Evolutionary conservation across 2,113 vertebrate genomes (phyloP), one percentile per base, ranked within the genome.

Genomic region (Salminus brasiliensis): DNA sequence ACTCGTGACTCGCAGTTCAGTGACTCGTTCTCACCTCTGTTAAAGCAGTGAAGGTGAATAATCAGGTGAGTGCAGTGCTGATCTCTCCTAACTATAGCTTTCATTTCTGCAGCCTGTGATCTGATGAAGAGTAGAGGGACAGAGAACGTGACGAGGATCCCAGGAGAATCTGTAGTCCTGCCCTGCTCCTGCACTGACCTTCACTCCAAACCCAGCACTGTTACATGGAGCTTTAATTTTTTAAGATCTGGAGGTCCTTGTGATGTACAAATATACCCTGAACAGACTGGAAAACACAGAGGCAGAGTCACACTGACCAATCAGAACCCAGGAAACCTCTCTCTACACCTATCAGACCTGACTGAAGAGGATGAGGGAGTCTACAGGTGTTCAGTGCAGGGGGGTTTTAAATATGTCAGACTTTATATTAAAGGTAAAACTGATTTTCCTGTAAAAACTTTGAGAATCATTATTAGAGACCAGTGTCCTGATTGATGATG

Each of bases 141-240:
- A 36, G 34, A 36, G 34, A 8, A 36, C 3, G 34, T 36, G 34
- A 36, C 34, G 7, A 36, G 34, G 34, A 4, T 36, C 34, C 8
- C 34, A 36, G 34, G 34, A 36, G 34, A 36, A 8, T 36, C 29
- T 23, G n/a, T n/a, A n/a, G n/a, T n/a, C n/a, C n/a, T n/a, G n/a
- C n/a, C n/a, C n/a, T n/a, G n/a, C n/a, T n/a, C n/a, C 59, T 75
- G 73, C n/a, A 52, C 41, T 34, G 60, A 65, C 41, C 29, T 52
- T 10, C 29, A 65, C 41, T 4, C 12, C 15, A 66, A 52, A 73
- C 23, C 53, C 11, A 10, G 43, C 23, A 4, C 23, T 59, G n/a
- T 62, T 6, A 47, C 18, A 55, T 12, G 72, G 62, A 2, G n/a
- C 23, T 73, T 72, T 55, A 5, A 39, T 0, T 79, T 59, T 53